Evolutionary conservation across 1,140 invertebrate species (phyloP).

Genomic region (Contarinia nasturtii): DNA sequence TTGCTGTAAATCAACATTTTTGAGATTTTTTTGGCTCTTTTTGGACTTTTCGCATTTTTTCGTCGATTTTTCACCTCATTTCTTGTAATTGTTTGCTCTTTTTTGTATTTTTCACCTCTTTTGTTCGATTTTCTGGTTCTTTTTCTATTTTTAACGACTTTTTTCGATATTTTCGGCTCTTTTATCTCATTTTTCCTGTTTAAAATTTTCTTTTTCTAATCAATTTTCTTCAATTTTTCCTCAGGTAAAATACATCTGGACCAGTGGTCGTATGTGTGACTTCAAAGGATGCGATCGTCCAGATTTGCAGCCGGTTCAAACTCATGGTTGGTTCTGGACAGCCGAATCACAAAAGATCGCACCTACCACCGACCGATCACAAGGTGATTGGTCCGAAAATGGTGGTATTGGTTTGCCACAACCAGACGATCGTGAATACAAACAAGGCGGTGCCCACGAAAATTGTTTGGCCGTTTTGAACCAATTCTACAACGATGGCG

Average conservation of each 20-base stretch:
- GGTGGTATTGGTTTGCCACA: constrained; percentile 62
- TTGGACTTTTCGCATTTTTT: too few relatives aligned
- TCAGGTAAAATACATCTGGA: constrained; percentile 64
- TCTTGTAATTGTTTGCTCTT: too few relatives aligned
- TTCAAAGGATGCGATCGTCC: constrained; percentile 65
- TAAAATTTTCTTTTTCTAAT: too few relatives aligned
- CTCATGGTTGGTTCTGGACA: constrained; percentile 79
- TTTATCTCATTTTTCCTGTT: too few relatives aligned
- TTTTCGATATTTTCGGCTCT: too few relatives aligned
- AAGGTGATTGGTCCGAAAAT: constrained; percentile 66
- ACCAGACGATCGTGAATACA: constrained; percentile 60
- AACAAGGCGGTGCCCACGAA: constrained; percentile 56
- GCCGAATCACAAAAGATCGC: constrained; percentile 60
- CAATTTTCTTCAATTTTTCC: constrained; percentile 1
- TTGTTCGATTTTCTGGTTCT: too few relatives aligned
- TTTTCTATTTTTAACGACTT: too few relatives aligned
- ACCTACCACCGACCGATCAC: constrained; percentile 47
- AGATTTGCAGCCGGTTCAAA: constrained; percentile 50
- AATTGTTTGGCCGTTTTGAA: constrained; percentile 63
- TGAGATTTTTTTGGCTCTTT: too few relatives aligned
- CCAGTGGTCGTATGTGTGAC: constrained; percentile 65
- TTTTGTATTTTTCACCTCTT: too few relatives aligned
- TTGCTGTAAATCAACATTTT: too few relatives aligned
- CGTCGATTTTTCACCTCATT: too few relatives aligned
- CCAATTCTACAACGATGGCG: constrained; percentile 70